phyloP scores from a whole-genome alignment of 2,888 invertebrate species.

The Capitulum mitella region DNA sequence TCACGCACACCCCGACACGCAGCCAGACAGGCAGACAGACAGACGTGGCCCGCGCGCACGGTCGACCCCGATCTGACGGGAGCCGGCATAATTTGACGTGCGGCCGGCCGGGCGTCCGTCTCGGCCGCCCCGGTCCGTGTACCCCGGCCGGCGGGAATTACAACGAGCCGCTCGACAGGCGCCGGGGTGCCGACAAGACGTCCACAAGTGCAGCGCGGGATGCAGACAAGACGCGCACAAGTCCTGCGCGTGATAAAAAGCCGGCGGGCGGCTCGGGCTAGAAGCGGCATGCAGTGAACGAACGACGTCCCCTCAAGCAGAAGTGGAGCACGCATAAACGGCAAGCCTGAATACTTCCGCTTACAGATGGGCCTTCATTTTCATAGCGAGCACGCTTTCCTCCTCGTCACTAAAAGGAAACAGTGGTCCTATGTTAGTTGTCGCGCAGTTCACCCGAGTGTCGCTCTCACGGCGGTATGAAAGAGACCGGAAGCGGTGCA shows the following conservation, averaged over 20 bases:
- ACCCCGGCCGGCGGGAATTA: neutral
- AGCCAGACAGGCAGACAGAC: neutral
- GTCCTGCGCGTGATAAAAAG: neutral
- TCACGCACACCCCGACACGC: no score
- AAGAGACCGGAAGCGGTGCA: neutral
- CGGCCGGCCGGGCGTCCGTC: neutral
- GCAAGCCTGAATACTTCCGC: conserved; percentile 41
- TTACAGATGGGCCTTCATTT: conserved; percentile 60
- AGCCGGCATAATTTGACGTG: neutral
- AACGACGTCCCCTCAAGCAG: neutral
- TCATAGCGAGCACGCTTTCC: conserved; percentile 59
- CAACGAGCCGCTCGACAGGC: neutral
- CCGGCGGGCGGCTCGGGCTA: neutral
- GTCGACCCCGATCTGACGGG: neutral
- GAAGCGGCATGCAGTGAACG: neutral
- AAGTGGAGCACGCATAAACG: conserved; percentile 32
- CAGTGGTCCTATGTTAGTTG: neutral
- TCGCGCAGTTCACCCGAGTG: neutral
- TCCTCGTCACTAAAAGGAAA: conserved; percentile 52
- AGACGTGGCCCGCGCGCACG: neutral
- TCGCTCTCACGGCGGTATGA: neutral
- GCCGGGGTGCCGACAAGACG: neutral
- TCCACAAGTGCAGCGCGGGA: no score
- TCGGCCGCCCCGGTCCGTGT: neutral
- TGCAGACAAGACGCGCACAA: neutral